Conservation (phyloP, 1,140 invertebrate species). For the Cherax quadricarinatus region DNA sequence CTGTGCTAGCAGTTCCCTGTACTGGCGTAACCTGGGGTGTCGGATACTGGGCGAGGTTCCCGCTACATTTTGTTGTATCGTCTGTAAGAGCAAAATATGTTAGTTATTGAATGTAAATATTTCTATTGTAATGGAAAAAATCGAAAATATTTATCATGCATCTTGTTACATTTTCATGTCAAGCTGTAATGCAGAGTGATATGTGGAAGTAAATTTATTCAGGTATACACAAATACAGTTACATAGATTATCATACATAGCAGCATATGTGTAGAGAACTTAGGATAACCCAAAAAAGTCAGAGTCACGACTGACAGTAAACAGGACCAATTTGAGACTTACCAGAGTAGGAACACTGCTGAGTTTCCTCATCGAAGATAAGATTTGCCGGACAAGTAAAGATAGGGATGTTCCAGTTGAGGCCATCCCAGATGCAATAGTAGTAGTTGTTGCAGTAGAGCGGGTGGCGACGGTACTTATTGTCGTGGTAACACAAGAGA, state of each 20-base stretch:
- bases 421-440: conserved; percentile 65
- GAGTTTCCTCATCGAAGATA: conserved; percentile 63
- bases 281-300: no score
- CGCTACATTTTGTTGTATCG: neutral
- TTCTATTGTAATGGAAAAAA: no score
- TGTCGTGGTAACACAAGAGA: conserved; percentile 65
- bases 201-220: no score
- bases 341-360: conserved; percentile 65
- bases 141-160: no score
- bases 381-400: conserved; percentile 67
- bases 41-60: conserved; percentile 13
- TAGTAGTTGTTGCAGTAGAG: conserved; percentile 84
- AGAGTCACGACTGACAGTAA: no score
- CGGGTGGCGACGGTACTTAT: conserved; percentile 81
- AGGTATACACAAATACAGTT: no score
- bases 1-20: no score
- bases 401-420: conserved; percentile 65
- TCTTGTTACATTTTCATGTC: no score
- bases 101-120: no score
- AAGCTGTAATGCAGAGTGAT: no score
- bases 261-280: no score
- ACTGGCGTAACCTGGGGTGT: neutral
- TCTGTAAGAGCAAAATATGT: neutral
- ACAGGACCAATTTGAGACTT: neutral
- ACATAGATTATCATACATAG: no score